Percentiles rank a stretch among this genome's conserved stretches.
Evolutionary conservation across 2,113 vertebrate genomes (phyloP).

Genomic region (Rousettus leschenaultii): DNA sequence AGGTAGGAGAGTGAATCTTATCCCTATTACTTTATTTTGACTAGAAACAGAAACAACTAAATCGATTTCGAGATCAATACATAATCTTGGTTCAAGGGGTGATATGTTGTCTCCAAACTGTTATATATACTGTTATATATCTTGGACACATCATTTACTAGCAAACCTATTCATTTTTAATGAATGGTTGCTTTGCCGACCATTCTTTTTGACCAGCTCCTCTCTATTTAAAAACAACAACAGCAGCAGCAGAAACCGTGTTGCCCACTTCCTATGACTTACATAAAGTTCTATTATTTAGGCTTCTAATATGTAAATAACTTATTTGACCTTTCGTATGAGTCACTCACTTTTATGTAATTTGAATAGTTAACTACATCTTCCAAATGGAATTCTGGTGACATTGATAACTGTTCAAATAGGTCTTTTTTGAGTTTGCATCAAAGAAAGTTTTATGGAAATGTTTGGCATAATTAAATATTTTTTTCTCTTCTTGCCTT

Average conservation of each 20-base stretch:
- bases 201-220: background rate
- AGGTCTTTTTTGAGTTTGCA: conserved; percentile 26
- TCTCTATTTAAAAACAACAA: background rate
- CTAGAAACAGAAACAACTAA: conserved; percentile 22
- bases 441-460: conserved; percentile 55
- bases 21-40: background rate
- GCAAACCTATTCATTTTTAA: background rate
- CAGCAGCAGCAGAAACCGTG: background rate
- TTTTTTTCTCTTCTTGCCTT: background rate
- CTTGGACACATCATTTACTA: background rate
- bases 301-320: background rate
- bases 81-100: background rate
- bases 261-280: conserved; percentile 32
- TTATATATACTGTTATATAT: background rate
- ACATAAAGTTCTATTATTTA: background rate
- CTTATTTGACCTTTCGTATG: background rate
- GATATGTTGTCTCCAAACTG: background rate
- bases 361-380: conserved; percentile 38
- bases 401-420: conserved; percentile 17
- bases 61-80: background rate
- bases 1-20: background rate
- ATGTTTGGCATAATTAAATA: conserved; percentile 30
- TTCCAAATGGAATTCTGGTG: conserved; percentile 47
- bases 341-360: conserved; percentile 42
- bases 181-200: background rate